A percentile compares a stretch with the other conserved stretches of the same genome.
Conservation (phyloP, 1,140 invertebrate species). For the Hyles vespertilio region DNA sequence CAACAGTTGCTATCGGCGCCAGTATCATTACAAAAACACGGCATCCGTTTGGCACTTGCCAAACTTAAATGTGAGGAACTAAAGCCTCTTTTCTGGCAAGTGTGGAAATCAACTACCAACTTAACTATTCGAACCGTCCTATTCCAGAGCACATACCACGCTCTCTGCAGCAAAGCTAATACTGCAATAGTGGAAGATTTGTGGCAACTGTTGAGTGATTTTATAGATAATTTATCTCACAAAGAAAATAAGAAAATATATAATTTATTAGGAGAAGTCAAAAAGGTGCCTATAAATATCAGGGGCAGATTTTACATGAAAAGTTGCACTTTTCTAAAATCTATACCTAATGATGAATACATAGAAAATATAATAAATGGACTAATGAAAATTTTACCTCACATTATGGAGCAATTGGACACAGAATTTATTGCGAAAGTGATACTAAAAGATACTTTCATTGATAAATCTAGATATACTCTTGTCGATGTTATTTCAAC, state of each 20-base stretch:
- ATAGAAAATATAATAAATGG: conserved; percentile 14
- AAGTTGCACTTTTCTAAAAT: conserved; percentile 39
- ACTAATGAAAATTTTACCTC: conserved; percentile 15
- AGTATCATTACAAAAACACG: conserved; percentile 45
- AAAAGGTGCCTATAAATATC: conserved; percentile 30
- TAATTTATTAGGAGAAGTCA: conserved; percentile 25
- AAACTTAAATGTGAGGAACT: conserved; percentile 36
- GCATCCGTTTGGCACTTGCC: conserved; percentile 28
- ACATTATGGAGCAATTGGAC: conserved; percentile 35
- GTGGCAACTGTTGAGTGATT: conserved; percentile 31
- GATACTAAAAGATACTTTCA: conserved; percentile 24
- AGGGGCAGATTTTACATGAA: conserved; percentile 35
- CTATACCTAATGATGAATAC: conserved; percentile 31
- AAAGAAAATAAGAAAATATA: conserved; percentile 44
- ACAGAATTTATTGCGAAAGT: conserved; percentile 26
- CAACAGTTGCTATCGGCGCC: conserved; percentile 29
- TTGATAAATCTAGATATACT: conserved; percentile 5
- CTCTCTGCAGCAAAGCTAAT: conserved; percentile 35
- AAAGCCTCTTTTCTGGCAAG: conserved; percentile 25
- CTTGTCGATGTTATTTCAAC: conserved; percentile 20
- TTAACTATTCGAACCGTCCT: conserved; percentile 34
- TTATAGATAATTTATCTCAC: conserved; percentile 37
- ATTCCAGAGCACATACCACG: conserved; percentile 32
- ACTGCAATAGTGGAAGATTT: conserved; percentile 18
- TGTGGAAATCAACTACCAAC: conserved; percentile 43